phyloP scores from a whole-genome alignment of 2,113 vertebrate genomes.

The Zapornia atra region DNA sequence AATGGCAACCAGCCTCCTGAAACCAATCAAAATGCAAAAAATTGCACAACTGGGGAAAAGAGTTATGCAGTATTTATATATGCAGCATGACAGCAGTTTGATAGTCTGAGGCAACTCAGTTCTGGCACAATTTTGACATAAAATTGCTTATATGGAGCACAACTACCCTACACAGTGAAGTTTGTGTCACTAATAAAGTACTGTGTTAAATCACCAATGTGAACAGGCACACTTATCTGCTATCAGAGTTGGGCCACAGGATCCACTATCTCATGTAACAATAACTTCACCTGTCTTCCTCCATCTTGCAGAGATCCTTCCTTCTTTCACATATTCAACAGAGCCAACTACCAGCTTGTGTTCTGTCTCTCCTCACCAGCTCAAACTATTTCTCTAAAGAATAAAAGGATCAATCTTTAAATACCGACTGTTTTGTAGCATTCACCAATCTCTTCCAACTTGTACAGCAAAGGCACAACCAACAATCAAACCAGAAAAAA shows the following conservation, averaged over 20 bases:
- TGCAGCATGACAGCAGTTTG: background rate
- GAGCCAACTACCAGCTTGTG: background rate
- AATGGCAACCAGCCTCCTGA: background rate
- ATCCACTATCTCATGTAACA: background rate
- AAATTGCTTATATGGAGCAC: background rate
- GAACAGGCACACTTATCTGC: background rate
- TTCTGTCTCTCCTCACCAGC: background rate
- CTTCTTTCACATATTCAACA: background rate
- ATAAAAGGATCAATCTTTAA: background rate
- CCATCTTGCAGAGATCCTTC: background rate
- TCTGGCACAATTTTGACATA: background rate
- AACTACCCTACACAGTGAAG: background rate
- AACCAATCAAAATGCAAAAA: constrained; percentile 21
- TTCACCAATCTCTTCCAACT: background rate
- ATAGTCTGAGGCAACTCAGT: background rate
- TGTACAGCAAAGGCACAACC: background rate
- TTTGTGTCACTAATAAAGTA: background rate
- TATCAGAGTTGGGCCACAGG: background rate
- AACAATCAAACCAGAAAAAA: background rate
- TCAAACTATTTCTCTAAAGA: background rate
- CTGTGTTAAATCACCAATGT: background rate
- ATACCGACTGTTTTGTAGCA: background rate
- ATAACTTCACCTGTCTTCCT: background rate
- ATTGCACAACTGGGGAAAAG: background rate
- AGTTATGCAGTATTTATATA: background rate